Percentiles rank a stretch among this genome's conserved stretches.
Evolutionary conservation across 2,113 vertebrate genomes (phyloP).

Genomic region (Camelus bactrianus): DNA sequence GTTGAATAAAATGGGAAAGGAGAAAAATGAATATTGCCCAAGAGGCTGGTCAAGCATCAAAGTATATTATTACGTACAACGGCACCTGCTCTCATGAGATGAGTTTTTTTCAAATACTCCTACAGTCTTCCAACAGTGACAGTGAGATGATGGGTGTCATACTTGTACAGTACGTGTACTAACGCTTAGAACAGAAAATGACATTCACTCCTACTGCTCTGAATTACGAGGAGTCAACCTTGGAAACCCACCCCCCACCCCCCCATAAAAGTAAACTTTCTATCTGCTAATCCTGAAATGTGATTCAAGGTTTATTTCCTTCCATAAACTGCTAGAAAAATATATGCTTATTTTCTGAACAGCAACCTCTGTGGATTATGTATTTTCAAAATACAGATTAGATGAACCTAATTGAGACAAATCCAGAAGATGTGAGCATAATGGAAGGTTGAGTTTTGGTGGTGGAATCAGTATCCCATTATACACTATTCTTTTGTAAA

Average conservation of each 20-base stretch:
- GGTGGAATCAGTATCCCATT: not conserved
- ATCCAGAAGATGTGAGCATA: conserved; percentile 6
- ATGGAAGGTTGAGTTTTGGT: not conserved
- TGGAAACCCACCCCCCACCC: conserved; percentile 50
- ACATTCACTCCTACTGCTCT: conserved; percentile 84
- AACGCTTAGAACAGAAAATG: conserved; percentile 79
- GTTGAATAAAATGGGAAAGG: not conserved
- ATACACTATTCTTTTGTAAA: not conserved
- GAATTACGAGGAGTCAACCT: conserved; percentile 75
- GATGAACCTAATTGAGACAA: conserved; percentile 32
- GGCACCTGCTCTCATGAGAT: conserved; percentile 75
- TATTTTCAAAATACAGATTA: not conserved
- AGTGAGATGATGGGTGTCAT: conserved; percentile 81
- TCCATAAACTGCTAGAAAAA: not conserved
- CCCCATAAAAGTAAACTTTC: conserved; percentile 75
- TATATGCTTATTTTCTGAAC: conserved; percentile 27
- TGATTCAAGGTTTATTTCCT: not conserved
- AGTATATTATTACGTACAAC: conserved; percentile 13
- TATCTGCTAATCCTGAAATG: conserved; percentile 64
- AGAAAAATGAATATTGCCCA: conserved; percentile 52
- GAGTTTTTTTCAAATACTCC: conserved; percentile 73
- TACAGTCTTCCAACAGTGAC: conserved; percentile 76
- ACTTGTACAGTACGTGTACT: conserved; percentile 74
- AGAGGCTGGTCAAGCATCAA: conserved; percentile 62
- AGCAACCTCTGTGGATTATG: not conserved